Conservation (phyloP, 1,140 invertebrate species). For the Ganaspis sp. region DNA sequence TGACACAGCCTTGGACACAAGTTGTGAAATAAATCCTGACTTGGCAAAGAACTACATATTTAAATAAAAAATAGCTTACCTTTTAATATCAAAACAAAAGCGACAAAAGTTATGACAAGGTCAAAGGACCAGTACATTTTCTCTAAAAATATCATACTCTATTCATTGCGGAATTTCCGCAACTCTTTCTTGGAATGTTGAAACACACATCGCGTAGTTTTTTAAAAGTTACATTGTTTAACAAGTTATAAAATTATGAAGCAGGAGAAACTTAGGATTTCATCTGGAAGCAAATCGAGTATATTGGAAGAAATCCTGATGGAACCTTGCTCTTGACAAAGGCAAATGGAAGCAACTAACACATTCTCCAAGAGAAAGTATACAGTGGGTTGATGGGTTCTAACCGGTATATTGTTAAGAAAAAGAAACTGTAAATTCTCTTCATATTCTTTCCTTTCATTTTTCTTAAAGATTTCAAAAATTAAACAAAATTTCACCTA, state of each 20-base stretch:
- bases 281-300: background rate
- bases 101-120: background rate
- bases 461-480: no score
- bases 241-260: no score
- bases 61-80: background rate
- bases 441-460: background rate
- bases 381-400: background rate
- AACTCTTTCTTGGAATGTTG: background rate
- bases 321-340: slow-evolving; percentile 24
- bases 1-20: background rate
- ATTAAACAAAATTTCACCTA: no score
- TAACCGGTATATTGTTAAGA: background rate
- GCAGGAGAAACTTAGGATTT: background rate
- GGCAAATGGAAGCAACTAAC: background rate
- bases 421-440: slow-evolving; percentile 6
- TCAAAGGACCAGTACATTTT: slow-evolving; percentile 7
- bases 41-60: background rate
- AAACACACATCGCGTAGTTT: slow-evolving; percentile 2
- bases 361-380: slow-evolving; percentile 27
- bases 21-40: background rate
- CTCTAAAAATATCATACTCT: background rate
- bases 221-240: slow-evolving; percentile 4
- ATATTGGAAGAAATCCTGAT: background rate
- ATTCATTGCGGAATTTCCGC: background rate
- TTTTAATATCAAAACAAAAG: background rate